Evolutionary conservation across 2,113 vertebrate species (phyloP), one percentile per base, ranked within the genome.

Genomic region (Scatophagus argus): DNA sequence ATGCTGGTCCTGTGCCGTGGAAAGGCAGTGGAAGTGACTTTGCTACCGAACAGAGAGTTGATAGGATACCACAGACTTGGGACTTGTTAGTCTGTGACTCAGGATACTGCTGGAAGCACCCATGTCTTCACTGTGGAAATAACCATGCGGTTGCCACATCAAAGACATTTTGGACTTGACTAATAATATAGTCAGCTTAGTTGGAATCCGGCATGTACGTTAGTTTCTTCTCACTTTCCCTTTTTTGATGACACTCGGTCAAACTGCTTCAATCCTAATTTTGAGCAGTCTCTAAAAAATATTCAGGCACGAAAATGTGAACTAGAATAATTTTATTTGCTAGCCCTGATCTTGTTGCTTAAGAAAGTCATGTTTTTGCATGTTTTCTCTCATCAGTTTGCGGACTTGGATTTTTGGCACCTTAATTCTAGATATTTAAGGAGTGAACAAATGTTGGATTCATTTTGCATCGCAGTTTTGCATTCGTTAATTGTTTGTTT

Each of bases 71-170:
- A 67, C 79, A 77, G 85, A 79, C 70, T 75, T 70, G 51, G 64
- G 79, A 88, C 81, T 84, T 74, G 62, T 66, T 81, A 63, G 74
- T 72, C 74, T 90, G 77, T 79, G 87, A 87, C 89, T 92, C 90
- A 83, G 93, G 91, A 91, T 77, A 72, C 83, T 75, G 71, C 73
- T 79, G 84, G 79, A 87, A 70, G 75, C 83, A 39, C 13, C 77
- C 12, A 27, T 52, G 43, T 74, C 81, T 56, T 77, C 77, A 31
- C 39, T 17, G 5, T 79, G 84, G 70, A 84, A 69, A 46, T 21
- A 27, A 54, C 81, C 56, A 61, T 29, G 17, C 23, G 21, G 60
- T 85, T 79, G 59, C 65, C 62, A 67, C 19, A 84, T 84, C 36
- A 56, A 82, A 87, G 34, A 36, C 41, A 27, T 76, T 75, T 76